Evolutionary conservation across 2,113 vertebrate species (phyloP).

Genomic region (Crotophaga sulcirostris): DNA sequence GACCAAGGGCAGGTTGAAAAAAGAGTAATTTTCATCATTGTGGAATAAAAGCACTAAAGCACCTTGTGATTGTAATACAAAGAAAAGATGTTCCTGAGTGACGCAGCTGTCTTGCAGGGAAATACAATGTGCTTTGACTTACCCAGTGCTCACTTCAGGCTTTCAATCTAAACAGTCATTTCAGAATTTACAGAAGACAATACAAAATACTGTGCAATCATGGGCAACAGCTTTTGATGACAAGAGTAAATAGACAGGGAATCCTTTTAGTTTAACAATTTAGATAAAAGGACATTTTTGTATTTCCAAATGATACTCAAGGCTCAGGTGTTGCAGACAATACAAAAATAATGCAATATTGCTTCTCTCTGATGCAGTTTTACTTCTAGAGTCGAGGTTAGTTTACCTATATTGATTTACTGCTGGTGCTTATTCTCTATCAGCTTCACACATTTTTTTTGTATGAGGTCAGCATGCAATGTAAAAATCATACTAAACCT

Average conservation of each 20-base stretch:
- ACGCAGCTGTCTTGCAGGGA: neutral
- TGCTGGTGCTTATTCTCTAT: constrained; percentile 6
- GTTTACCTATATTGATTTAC: constrained; percentile 53
- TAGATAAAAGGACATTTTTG: constrained; percentile 45
- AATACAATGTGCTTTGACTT: neutral
- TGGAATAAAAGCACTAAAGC: constrained; percentile 28
- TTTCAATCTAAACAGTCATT: constrained; percentile 28
- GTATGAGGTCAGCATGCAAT: neutral
- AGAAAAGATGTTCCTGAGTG: neutral
- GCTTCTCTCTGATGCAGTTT: constrained; percentile 23
- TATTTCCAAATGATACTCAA: constrained; percentile 42
- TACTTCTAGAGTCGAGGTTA: constrained; percentile 9
- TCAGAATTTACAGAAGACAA: constrained; percentile 12
- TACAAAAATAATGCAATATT: constrained; percentile 39
- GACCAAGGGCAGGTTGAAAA: neutral
- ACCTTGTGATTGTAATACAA: neutral
- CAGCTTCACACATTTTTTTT: neutral
- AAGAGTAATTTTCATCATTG: neutral
- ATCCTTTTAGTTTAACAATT: constrained; percentile 5
- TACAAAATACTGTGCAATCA: neutral
- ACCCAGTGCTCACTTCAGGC: neutral
- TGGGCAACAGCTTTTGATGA: neutral
- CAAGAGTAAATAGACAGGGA: constrained; percentile 3
- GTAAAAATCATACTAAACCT: constrained; percentile 16
- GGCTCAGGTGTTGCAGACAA: constrained; percentile 31